Base-by-base conservation (phyloP, 1,140 invertebrate genomes). In the Adoxophyes honmai region DNA sequence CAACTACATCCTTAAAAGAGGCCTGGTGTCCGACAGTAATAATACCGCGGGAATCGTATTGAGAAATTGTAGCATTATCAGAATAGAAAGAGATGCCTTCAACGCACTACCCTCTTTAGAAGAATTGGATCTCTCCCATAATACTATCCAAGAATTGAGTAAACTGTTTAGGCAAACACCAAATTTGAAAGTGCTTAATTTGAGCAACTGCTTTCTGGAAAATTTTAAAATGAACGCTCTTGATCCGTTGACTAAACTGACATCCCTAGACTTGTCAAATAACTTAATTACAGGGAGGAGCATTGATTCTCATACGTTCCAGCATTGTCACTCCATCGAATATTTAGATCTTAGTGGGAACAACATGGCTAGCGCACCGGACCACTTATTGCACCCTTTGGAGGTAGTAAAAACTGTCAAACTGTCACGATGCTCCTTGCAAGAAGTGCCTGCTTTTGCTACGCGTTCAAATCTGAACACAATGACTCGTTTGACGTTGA, bases 281-380 rank as follows among this genome's bases (percentile, higher is more conserved):
- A 56, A 56, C 13, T 37, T 21, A 5, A 42, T 56, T 15, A 6
- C 16, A 6, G 37, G 37, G 5, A 35, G 9, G 11, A 42, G 14
- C 28, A 4, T 56, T 8, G 21, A 38, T 9, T 11, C 37, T n/a
- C 8, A 11, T 42, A n/a, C 39, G 10, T 56, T 56, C 9, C 10
- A 56, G 13, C n/a, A 42, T 7, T 18, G n/a, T 5, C 37, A 34
- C 2, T 4, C 6, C 11, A 34, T 56, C 11, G 18, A 42, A 11
- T 34, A 8, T 44, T 11, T 56, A 14, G 55, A 56, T 44, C 44
- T 42, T 2, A 34, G 36, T 16, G 34, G 55, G 15, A 56, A 56
- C 11, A n/a, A 13, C 16, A 56, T 56, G 55, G 21, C 55, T 5
- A 28, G 35, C 21, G 28, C 55, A 7, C 14, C 21, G 4, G 11